Conservation (phyloP, 2,113 vertebrate species). For the Callithrix jacchus region DNA sequence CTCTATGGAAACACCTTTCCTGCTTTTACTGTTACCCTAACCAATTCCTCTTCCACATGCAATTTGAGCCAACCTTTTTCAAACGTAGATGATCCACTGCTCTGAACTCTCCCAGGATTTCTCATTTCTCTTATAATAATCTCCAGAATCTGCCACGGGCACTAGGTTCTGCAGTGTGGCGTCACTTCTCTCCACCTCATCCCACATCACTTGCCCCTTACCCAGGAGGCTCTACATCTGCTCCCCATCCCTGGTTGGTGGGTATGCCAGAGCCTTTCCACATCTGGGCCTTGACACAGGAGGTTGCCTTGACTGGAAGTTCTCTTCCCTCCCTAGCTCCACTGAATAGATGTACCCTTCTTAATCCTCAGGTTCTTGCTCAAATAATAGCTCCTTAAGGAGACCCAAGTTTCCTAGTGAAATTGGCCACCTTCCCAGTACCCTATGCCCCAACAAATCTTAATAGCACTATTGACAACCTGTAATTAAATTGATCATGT, state of each 20-base stretch:
- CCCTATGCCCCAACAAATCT: neutral
- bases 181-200: rapidly evolving
- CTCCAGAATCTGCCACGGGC: neutral
- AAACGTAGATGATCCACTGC: neutral
- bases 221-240: neutral
- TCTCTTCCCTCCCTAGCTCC: neutral
- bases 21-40: neutral
- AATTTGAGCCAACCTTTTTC: neutral
- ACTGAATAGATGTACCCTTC: neutral
- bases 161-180: neutral
- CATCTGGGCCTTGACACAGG: neutral
- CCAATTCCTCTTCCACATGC: neutral
- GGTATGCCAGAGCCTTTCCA: neutral
- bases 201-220: rapidly evolving
- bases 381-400: neutral
- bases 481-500: neutral
- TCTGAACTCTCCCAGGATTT: neutral
- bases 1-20: neutral
- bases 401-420: neutral
- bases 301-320: neutral
- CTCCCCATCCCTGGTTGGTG: neutral
- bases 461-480: neutral
- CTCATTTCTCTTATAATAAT: neutral
- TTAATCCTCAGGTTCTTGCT: neutral
- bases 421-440: neutral